Evolutionary conservation across 2,888 invertebrate species (phyloP), one percentile per base, ranked within the genome.

Genomic region (Luperina testacea): DNA sequence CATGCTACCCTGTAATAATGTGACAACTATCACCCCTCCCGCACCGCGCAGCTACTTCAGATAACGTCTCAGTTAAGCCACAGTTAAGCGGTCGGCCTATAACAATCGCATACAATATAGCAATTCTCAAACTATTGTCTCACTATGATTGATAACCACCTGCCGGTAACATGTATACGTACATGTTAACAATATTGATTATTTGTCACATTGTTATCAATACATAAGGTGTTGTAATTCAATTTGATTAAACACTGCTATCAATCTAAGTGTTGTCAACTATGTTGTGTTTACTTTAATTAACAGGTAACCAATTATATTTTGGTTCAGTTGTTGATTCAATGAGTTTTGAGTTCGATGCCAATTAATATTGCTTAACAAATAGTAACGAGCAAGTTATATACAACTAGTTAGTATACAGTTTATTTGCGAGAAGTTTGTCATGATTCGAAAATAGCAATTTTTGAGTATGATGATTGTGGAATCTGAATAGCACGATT

Each of bases 241-340:
- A 38, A 84, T 81, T 85, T 74, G 77, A 85, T 87, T 75, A 81
- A 81, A 81, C 82, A 85, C 71, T 72, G 42, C 61, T 59, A 82
- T 79, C 79, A 78, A 86, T 87, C 82, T 76, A 32, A 76, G 63
- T 74, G 38, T 69, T 75, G 65, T 75, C 68, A 69, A 79, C 73
- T 63, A 51, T 82, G 57, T 59, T 82, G 77, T 86, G 82, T 87
- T 87, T 81, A 77, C 80, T 83, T 85, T 85, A 83, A 88, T 88
- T 89, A 89, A 83, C 78, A 53, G 79, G 67, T 78, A 67, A 45
- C 64, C 65, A 79, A 83, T 87, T 81, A 78, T 74, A 79, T 71
- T 70, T 68, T 27, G 80, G 86, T 83, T 83, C 65, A 57, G 48
- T 77, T 81, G 76, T 81, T 70, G 81, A 77, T 72, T 80, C 63